phyloP scores from a whole-genome alignment of 1,140 invertebrate genomes.

The Lanistes nyassanus region DNA sequence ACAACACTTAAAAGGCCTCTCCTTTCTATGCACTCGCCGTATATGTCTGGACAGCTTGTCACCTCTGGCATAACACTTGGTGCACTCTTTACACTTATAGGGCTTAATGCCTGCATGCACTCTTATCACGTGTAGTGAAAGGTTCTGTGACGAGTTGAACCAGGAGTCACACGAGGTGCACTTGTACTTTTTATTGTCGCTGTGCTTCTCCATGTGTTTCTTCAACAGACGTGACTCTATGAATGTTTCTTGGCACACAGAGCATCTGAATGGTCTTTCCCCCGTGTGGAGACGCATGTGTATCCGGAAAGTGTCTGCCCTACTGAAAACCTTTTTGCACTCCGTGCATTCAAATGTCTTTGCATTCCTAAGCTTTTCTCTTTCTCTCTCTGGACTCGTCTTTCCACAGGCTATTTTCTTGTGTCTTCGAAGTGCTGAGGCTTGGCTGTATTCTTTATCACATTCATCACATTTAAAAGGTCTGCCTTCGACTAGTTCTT shows the following conservation, averaged over 20 bases:
- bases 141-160: background rate
- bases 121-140: conserved; percentile 66
- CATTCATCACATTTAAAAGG: conserved; percentile 71
- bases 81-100: conserved; percentile 60
- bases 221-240: background rate
- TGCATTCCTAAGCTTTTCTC: too few relatives aligned
- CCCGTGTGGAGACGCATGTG: background rate
- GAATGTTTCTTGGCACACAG: background rate
- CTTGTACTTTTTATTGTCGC: background rate
- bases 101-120: conserved; percentile 69
- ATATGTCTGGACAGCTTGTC: conserved; percentile 12
- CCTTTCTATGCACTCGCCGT: conserved; percentile 12
- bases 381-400: too few relatives aligned
- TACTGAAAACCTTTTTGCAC: too few relatives aligned
- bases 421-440: conserved; percentile 84
- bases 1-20: background rate
- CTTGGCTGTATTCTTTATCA: conserved; percentile 80
- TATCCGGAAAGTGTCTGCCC: background rate
- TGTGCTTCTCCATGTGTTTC: background rate
- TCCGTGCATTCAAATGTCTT: too few relatives aligned
- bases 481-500: conserved; percentile 49
- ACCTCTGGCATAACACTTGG: conserved; percentile 60
- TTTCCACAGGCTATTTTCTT: conserved; percentile 22
- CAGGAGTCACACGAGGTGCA: background rate
- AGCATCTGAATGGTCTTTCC: background rate